Evolutionary conservation across 2,797 vertebrate genomes (phyloP).

Genomic region (Hapalemur alaotrensis): DNA sequence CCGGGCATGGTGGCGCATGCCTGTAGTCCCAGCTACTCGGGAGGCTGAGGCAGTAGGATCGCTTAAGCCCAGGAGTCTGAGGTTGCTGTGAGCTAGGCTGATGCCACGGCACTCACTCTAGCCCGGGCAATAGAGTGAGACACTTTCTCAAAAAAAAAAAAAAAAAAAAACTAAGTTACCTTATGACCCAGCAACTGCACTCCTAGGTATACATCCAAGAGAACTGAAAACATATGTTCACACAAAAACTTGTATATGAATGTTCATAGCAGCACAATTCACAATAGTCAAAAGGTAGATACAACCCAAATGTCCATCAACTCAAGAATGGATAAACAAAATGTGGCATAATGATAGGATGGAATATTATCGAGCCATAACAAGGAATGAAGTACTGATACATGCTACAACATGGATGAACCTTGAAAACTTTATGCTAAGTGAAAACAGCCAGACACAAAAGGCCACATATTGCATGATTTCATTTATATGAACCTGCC

Average conservation of each 20-base stretch:
- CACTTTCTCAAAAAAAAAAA: too few relatives aligned
- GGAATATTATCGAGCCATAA: not conserved
- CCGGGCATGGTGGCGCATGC: too few relatives aligned
- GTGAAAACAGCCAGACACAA: not conserved
- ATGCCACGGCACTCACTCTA: too few relatives aligned
- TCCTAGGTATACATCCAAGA: not conserved
- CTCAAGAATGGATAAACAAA: slow-evolving; percentile 23
- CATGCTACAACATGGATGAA: not conserved
- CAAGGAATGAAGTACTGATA: not conserved
- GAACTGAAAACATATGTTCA: slow-evolving; percentile 34
- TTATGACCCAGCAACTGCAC: slow-evolving; percentile 46
- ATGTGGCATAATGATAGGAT: not conserved
- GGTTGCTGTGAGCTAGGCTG: too few relatives aligned
- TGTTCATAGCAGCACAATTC: not conserved
- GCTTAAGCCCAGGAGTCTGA: too few relatives aligned
- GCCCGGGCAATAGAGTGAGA: too few relatives aligned
- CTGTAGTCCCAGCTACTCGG: too few relatives aligned
- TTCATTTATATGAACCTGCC: slow-evolving; percentile 25
- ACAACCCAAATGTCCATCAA: not conserved
- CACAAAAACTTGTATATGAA: not conserved
- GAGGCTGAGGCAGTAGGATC: too few relatives aligned
- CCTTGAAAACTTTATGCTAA: slow-evolving; percentile 16
- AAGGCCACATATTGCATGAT: not conserved
- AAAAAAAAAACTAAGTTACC: slow-evolving; percentile 6
- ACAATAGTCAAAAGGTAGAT: not conserved